These are phyloP conservation scores for honey bee (Apis mellifera) DNA, from an alignment of 1,140 invertebrate species.

Conservation along the genomic window DNA sequence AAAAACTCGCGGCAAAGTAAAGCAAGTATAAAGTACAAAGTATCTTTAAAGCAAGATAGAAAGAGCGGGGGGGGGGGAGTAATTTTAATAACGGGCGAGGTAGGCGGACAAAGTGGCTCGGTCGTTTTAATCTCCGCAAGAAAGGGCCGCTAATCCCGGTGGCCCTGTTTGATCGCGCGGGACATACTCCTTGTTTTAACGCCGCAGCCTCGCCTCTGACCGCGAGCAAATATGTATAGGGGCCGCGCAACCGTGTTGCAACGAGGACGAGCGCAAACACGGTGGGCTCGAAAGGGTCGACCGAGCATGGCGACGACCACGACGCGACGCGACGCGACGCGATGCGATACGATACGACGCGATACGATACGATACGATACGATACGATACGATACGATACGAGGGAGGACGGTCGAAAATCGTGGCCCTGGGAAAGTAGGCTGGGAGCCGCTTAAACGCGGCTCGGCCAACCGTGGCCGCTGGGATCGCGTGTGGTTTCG, in stretches of 20 bases:
- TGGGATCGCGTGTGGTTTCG: slow-evolving; percentile 43
- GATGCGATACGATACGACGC: too few relatives aligned
- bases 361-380: too few relatives aligned
- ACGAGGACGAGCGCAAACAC: too few relatives aligned
- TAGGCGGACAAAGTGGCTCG: neutral
- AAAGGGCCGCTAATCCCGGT: neutral
- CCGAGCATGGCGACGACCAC: too few relatives aligned
- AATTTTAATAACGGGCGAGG: neutral
- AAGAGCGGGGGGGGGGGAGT: neutral
- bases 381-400: neutral
- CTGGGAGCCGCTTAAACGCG: slow-evolving; percentile 39
- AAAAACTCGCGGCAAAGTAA: too few relatives aligned
- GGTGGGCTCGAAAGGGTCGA: too few relatives aligned
- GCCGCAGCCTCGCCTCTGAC: slow-evolving; percentile 27
- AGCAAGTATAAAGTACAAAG: neutral
- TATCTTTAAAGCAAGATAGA: neutral
- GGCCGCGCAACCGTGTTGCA: neutral
- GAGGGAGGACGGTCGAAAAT: slow-evolving; percentile 1
- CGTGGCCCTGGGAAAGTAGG: slow-evolving; percentile 40
- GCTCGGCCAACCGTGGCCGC: slow-evolving; percentile 16
- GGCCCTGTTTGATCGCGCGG: slow-evolving; percentile 34
- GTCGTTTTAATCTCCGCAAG: slow-evolving; percentile 12
- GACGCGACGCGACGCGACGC: too few relatives aligned
- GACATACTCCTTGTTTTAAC: slow-evolving; percentile 32
- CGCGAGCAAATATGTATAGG: slow-evolving; percentile 38